Evolutionary conservation across 2,888 invertebrate species (phyloP).

Genomic region (Elegia similella): DNA sequence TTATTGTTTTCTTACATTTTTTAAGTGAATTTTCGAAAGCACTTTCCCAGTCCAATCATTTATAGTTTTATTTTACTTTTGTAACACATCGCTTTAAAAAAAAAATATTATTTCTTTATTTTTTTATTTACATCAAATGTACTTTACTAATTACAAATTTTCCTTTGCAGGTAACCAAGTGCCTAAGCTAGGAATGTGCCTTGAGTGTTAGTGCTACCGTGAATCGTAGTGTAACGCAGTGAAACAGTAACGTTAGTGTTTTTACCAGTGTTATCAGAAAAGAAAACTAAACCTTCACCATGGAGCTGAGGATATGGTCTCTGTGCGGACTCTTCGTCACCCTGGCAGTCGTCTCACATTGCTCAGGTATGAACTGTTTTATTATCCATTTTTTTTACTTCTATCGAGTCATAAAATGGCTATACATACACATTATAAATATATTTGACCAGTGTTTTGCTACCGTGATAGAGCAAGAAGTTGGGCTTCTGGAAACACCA

Average conservation of each 20-base stretch:
- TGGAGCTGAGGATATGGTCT: constrained; percentile 9
- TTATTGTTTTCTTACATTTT: too few relatives aligned
- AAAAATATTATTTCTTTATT: background rate
- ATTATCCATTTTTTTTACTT: background rate
- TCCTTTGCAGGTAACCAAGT: constrained; percentile 4
- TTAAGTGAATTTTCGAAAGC: background rate
- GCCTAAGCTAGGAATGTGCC: constrained; percentile 8
- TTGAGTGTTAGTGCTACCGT: constrained; percentile 10
- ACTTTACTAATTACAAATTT: background rate
- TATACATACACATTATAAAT: too few relatives aligned
- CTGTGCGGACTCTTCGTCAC: background rate
- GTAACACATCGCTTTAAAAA: too few relatives aligned
- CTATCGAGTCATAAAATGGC: too few relatives aligned
- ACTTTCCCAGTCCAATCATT: background rate
- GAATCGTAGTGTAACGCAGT: too few relatives aligned
- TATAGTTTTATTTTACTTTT: too few relatives aligned
- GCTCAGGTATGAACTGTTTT: constrained; percentile 7
- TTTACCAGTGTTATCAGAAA: background rate
- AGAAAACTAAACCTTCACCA: background rate
- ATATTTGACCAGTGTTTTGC: too few relatives aligned
- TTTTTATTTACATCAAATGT: background rate
- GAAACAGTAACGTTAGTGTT: too few relatives aligned
- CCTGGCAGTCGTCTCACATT: constrained; percentile 2
- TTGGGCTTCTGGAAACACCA: too few relatives aligned
- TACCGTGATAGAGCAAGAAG: too few relatives aligned